A percentile compares a stretch with the other conserved stretches of the same genome.
phyloP scores from a whole-genome alignment of 2,113 vertebrate species.

The rabbit (Oryctolagus cuniculus) region mOryCun1.1 NC_091440.1:137364501-137365000 shows the following conservation, averaged over 20 bases:
- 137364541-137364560: conserved; percentile 96
- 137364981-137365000: too few relatives aligned
- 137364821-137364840: too few relatives aligned
- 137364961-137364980: too few relatives aligned
- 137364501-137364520: conserved; percentile 91
- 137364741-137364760: not conserved
- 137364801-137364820: too few relatives aligned
- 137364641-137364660: conserved; percentile 40
- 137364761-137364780: too few relatives aligned
- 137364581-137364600: conserved; percentile 91
- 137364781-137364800: too few relatives aligned
- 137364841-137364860: too few relatives aligned
- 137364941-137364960: too few relatives aligned
- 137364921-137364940: too few relatives aligned
- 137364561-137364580: conserved; percentile 91
- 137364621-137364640: conserved; percentile 68
- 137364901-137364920: too few relatives aligned
- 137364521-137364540: conserved; percentile 96
- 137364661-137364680: conserved; percentile 46
- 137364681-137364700: not conserved
- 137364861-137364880: too few relatives aligned
- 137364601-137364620: conserved; percentile 91
- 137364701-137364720: not conserved
- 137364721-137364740: not conserved
- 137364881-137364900: too few relatives aligned